A percentile compares a stretch with the other conserved stretches of the same genome.
Conservation (phyloP, 2,113 vertebrate species). For the Mormyrus iriodes region DNA sequence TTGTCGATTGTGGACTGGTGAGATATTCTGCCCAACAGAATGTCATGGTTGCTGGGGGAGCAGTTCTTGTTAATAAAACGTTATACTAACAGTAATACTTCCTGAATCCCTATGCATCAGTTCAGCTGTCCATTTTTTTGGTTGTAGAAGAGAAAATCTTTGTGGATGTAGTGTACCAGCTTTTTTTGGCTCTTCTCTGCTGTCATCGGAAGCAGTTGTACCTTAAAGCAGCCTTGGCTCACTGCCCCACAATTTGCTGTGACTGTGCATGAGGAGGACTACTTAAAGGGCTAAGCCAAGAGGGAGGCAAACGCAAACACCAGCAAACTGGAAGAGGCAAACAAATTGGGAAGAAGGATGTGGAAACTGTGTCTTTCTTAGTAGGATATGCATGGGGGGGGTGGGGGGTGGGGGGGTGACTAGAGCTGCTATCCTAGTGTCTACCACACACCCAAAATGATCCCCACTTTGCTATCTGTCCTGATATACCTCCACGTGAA, state of each 20-base stretch:
- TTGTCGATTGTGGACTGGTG: not conserved
- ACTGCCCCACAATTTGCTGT: not conserved
- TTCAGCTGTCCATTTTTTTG: not conserved
- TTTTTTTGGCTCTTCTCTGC: not conserved
- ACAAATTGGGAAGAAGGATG: not conserved
- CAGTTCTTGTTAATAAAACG: not conserved
- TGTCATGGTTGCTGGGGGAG: not conserved
- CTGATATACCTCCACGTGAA: not conserved
- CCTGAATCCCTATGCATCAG: not conserved
- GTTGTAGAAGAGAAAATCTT: not conserved
- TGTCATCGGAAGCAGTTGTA: not conserved
- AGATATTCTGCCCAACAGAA: not conserved
- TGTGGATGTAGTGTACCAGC: not conserved
- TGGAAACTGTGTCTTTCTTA: not conserved
- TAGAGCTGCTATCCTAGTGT: not conserved
- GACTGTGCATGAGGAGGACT: not conserved
- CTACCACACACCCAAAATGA: not conserved
- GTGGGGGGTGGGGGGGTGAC: not conserved
- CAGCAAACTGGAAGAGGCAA: constrained; percentile 38
- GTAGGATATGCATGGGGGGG: not conserved
- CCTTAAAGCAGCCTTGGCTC: not conserved
- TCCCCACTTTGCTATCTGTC: not conserved
- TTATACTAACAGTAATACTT: not conserved
- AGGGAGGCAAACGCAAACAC: constrained; percentile 24
- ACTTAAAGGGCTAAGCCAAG: constrained; percentile 40